Base-by-base conservation (phyloP, 2,888 invertebrate species). In the Venustoraphidia nigricollis region DNA sequence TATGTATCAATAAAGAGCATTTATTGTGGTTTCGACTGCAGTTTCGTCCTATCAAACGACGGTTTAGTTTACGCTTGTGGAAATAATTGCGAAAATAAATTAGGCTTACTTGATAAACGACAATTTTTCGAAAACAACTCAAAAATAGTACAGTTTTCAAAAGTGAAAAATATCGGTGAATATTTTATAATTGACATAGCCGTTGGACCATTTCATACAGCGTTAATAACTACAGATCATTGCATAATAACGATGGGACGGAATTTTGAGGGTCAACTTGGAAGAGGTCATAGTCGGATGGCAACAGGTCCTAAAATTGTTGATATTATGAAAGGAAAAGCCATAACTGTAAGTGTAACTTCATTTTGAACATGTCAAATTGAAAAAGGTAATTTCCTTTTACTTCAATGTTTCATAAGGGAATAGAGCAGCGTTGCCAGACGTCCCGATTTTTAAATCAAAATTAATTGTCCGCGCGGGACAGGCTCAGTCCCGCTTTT, bases 61-160 rank as follows among this genome's bases (percentile, higher is more conserved):
- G 81, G 80, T 2, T 68, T 69, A 37, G 62, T 83, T 38, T 70
- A 77, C 51, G 78, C 76, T 6, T 79, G 77, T 59, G 84, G 84
- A 10, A 72, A 68, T 51, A 81, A 79, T 57, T 65, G 68, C 42
- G 67, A 72, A 59, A 80, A 81, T 58, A 82, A 82, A 58, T 65
- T 84, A 38, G 81, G 80, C 34, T 68, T 81, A 34, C 67, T 73
- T 9, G 59, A 62, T 46, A 62, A 62, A 34, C 52, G 63, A 2
- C 56, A 58, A 37, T 63, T 61, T 50, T 63, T 63, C 60, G 14
- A 52, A 10, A 17, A 17, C 17, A 17, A 4, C 4, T 17, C 17
- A 17, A 52, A 57, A 10, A 43, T 56, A 10, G 52, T 55, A 38
- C 49, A 46, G 27, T 58, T 58, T 27, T 51, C 53, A 41, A 47